These are phyloP conservation scores for Anguilla megastoma DNA, from an alignment of 2,797 vertebrate species.

Conservation along the genomic window DNA sequence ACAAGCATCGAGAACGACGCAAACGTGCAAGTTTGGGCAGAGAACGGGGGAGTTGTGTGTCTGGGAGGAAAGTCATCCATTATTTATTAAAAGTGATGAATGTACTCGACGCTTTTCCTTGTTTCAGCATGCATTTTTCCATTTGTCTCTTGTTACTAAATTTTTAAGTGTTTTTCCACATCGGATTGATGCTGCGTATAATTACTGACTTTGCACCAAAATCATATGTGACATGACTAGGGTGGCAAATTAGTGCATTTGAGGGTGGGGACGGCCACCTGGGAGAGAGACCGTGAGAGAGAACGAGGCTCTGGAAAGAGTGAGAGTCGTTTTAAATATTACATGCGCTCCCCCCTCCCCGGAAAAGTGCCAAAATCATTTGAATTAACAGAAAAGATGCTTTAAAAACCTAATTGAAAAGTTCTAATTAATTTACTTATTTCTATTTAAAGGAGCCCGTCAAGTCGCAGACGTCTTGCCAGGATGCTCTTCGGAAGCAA, in stretches of 20 bases:
- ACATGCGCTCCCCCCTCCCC: slow-evolving; percentile 79
- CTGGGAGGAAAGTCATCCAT: slow-evolving; percentile 84
- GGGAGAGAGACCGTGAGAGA: slow-evolving; percentile 78
- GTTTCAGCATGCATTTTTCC: slow-evolving; percentile 91
- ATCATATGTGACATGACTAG: slow-evolving; percentile 94
- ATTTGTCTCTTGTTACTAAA: slow-evolving; percentile 94
- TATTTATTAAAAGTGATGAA: slow-evolving; percentile 91
- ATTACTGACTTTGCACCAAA: slow-evolving; percentile 95
- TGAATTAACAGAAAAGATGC: slow-evolving; percentile 89
- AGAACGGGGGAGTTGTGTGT: slow-evolving; percentile 57
- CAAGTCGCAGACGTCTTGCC: slow-evolving; percentile 50
- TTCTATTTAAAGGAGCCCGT: slow-evolving; percentile 65
- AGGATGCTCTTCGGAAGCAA: slow-evolving; percentile 49
- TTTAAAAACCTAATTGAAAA: slow-evolving; percentile 67
- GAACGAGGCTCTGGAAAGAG: slow-evolving; percentile 70
- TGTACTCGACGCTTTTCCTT: slow-evolving; percentile 83
- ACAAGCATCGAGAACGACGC: slow-evolving; percentile 38
- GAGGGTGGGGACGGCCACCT: slow-evolving; percentile 85
- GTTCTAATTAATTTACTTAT: slow-evolving; percentile 72
- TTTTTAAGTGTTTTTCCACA: slow-evolving; percentile 94
- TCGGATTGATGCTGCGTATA: slow-evolving; percentile 93
- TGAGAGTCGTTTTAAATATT: slow-evolving; percentile 90
- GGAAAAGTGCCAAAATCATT: slow-evolving; percentile 94
- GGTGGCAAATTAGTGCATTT: slow-evolving; percentile 92
- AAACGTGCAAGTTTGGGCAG: slow-evolving; percentile 37